Conservation (phyloP, 2,888 invertebrate genomes). For the Brachypalpus laphriformis region DNA sequence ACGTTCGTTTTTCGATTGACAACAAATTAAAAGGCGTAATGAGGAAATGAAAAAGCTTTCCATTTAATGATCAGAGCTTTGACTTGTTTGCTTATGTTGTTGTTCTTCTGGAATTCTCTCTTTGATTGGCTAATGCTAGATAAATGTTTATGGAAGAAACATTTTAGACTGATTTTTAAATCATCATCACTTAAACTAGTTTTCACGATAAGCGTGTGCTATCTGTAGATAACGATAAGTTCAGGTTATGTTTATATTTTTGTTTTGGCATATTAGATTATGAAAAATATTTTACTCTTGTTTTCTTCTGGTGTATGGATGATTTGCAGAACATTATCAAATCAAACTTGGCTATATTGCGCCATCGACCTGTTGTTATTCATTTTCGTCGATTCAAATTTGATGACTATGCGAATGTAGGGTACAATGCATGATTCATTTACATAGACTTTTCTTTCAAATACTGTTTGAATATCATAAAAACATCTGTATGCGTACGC, state of each 20-base stretch:
- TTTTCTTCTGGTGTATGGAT: neutral
- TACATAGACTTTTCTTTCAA: neutral
- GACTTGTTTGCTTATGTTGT: constrained; percentile 16
- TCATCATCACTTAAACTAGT: neutral
- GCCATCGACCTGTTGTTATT: neutral
- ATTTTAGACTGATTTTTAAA: neutral
- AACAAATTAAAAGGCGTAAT: constrained; percentile 47
- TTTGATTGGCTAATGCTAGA: neutral
- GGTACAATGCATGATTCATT: neutral
- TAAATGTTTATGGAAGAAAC: neutral
- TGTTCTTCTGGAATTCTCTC: neutral
- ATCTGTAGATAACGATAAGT: constrained; percentile 24
- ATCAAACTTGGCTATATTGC: neutral
- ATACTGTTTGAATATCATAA: neutral
- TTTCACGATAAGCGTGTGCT: neutral
- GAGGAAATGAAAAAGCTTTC: constrained; percentile 24
- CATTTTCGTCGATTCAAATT: neutral
- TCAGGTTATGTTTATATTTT: neutral
- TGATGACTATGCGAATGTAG: neutral
- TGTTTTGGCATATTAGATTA: neutral
- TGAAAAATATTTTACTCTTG: neutral
- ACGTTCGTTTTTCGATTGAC: constrained; percentile 30
- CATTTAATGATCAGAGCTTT: constrained; percentile 37
- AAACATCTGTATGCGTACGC: neutral
- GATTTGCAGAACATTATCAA: neutral